These are phyloP conservation scores for Scytalopus superciliaris DNA, from an alignment of 2,113 vertebrate genomes.

Conservation along the genomic window DNA sequence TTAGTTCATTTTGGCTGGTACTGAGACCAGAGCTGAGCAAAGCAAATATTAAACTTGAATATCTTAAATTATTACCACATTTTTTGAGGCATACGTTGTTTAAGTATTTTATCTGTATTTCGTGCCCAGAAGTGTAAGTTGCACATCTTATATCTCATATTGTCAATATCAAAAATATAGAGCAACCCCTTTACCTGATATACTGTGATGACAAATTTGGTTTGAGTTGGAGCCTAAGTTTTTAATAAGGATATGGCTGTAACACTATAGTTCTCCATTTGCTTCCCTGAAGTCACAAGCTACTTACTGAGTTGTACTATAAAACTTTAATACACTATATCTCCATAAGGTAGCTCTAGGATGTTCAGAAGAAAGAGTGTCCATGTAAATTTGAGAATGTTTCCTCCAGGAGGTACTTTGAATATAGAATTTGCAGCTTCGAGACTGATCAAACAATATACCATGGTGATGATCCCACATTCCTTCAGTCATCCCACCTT, in stretches of 20 bases:
- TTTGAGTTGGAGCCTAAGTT: background rate
- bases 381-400: background rate
- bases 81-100: background rate
- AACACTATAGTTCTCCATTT: background rate
- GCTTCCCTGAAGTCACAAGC: background rate
- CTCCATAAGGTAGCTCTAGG: background rate
- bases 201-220: background rate
- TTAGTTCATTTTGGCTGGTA: background rate
- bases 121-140: background rate
- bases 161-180: background rate
- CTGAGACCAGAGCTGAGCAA: background rate
- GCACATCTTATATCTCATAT: background rate
- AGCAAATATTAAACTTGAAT: background rate
- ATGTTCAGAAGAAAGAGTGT: background rate
- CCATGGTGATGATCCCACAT: fast-evolving
- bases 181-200: background rate
- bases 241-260: background rate
- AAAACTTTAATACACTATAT: background rate
- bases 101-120: background rate
- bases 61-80: background rate
- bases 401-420: background rate
- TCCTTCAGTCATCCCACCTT: background rate
- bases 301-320: background rate
- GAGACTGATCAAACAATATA: background rate
- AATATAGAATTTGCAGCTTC: background rate